A percentile compares a stretch with the other conserved stretches of the same genome.
These are phyloP conservation scores for Formica aserva DNA, from an alignment of 2,888 invertebrate species.

Conservation along the genomic window DNA sequence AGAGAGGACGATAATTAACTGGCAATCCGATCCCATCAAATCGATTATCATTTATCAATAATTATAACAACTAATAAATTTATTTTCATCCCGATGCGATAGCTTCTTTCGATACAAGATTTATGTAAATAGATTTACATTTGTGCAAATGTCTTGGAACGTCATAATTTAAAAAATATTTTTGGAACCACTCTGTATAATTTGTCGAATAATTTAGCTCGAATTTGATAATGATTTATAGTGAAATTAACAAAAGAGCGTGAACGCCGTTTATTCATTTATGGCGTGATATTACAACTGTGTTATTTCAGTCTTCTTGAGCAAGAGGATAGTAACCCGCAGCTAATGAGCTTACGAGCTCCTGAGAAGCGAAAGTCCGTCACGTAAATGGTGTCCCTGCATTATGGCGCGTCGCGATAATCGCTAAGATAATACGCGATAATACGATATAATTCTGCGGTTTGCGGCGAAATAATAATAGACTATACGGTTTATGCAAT, in stretches of 20 bases:
- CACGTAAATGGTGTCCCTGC: background rate
- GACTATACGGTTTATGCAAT: background rate
- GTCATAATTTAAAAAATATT: background rate
- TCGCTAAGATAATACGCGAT: background rate
- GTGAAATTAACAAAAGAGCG: background rate
- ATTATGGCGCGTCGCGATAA: constrained; percentile 1
- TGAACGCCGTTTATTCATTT: constrained; percentile 3
- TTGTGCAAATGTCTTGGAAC: background rate
- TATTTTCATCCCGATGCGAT: background rate
- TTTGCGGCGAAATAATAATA: background rate
- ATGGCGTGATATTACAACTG: background rate
- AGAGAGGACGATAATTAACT: constrained; percentile 25
- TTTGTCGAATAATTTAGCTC: background rate
- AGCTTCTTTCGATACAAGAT: background rate
- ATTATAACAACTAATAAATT: background rate
- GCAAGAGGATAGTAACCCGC: constrained; percentile 30
- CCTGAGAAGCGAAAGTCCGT: background rate
- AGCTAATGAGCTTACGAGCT: background rate
- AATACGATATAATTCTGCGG: background rate
- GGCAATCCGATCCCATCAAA: background rate
- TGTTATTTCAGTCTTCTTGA: background rate
- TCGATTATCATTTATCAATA: background rate
- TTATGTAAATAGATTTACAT: background rate
- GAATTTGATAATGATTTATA: background rate
- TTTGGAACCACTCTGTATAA: background rate